Percentiles rank a stretch among this genome's conserved stretches.
Evolutionary conservation across 2,113 vertebrate species (phyloP).

Genomic region (Manacus vitellinus): DNA sequence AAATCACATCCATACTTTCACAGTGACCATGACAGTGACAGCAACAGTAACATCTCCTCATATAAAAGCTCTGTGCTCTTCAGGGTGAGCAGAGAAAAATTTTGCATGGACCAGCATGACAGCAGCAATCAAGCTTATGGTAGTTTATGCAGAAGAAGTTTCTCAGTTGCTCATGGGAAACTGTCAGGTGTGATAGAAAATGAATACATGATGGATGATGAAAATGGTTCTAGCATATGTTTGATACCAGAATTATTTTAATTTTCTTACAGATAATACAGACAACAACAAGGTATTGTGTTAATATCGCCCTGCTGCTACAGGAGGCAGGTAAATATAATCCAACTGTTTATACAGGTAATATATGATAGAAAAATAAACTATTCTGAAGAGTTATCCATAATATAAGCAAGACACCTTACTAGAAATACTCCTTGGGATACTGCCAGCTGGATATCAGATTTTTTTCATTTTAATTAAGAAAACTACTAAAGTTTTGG

Average conservation of each 20-base stretch:
- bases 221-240: not conserved
- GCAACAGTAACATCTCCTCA: not conserved
- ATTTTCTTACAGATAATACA: not conserved
- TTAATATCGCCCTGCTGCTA: not conserved
- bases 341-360: not conserved
- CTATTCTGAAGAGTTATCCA: not conserved
- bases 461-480: not conserved
- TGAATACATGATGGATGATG: not conserved
- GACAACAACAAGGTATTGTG: not conserved
- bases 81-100: not conserved
- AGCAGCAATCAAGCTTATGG: slow-evolving; percentile 11
- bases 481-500: not conserved
- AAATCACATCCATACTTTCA: not conserved
- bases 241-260: not conserved
- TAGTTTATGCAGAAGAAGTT: not conserved
- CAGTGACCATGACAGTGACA: slow-evolving; percentile 1
- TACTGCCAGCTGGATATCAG: not conserved
- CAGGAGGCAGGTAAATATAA: not conserved
- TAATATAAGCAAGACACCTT: not conserved
- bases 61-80: not conserved
- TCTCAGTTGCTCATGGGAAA: slow-evolving; percentile 31
- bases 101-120: slow-evolving; percentile 10
- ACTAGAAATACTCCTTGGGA: not conserved
- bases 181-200: not conserved
- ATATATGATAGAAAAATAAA: not conserved